Base-by-base conservation (phyloP, 2,797 vertebrate species). In the Columba guinea region DNA sequence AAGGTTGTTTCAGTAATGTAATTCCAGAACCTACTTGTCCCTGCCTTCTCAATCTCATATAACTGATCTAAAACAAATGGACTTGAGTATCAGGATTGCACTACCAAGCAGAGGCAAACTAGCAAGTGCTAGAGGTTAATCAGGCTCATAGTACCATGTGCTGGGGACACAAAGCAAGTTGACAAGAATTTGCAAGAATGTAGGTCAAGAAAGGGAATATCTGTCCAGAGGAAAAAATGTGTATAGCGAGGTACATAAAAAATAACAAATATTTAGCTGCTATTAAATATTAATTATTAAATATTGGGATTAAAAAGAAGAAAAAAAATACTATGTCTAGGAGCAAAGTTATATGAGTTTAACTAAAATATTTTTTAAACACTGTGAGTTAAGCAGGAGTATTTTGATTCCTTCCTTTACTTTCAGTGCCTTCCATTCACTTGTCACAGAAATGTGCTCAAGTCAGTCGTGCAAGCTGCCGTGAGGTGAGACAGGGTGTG, bases 221-320 rank as follows among this genome's bases (percentile, higher is more conserved):
- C 8, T 5, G 4, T 8, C 0, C 13, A 39, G n/a, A 41, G 15
- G 46, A 69, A 64, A 64, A 89, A 53, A 13, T 5, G 0, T 30
- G 19, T 32, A 14, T 24, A 39, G 23, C 37, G 11, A 14, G 18
- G 8, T 76, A 49, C 8, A 32, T 21, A n/a, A 34, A 79, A 80
- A 82, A 55, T 14, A 48, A 3, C 1, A 39, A 4, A 10, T 35
- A 13, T 28, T 27, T 64, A 49, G 37, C n/a, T 76, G 3, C 0
- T 87, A 32, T 74, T 44, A 48, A 58, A 41, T 55, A 51, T 35
- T 51, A 69, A 49, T 48, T 73, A 30, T 26, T 59, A 74, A 63
- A 68, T 81, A 52, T 12, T 41, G 1, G 19, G 71, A 46, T 32
- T 71, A 32, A 16, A 16, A 49, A 46, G 75, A 87, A 14, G 7